Conservation (phyloP, 2,888 invertebrate genomes). For the Nemotelus pantherinus region DNA sequence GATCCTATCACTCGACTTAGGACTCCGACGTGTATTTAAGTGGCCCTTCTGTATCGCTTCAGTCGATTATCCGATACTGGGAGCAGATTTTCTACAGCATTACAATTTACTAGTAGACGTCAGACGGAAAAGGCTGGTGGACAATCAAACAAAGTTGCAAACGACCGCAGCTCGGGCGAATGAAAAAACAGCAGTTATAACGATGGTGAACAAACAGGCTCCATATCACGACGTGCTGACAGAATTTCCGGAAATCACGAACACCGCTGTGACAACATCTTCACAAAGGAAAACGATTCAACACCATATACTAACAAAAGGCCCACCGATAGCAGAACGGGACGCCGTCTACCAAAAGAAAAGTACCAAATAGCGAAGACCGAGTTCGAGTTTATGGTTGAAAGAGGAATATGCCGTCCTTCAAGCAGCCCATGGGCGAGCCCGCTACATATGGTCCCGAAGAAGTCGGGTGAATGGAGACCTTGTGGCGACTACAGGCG, state of each 20-base stretch:
- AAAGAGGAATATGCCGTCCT: constrained; percentile 59
- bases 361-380: too few species aligned
- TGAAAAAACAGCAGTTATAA: not conserved
- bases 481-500: constrained; percentile 58
- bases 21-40: constrained; percentile 6
- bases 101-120: constrained; percentile 44
- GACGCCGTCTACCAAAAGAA: not conserved
- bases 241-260: not conserved
- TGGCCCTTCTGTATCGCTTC: constrained; percentile 25
- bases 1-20: not conserved
- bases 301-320: not conserved
- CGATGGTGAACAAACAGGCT: not conserved
- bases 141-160: not conserved
- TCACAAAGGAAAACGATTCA: not conserved
- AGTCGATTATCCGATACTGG: constrained; percentile 7
- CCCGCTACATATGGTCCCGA: constrained; percentile 58
- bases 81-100: constrained; percentile 46
- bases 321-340: not conserved
- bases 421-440: constrained; percentile 61
- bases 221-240: not conserved
- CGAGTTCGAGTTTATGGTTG: too few species aligned
- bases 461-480: constrained; percentile 55
- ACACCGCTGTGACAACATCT: not conserved
- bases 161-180: constrained; percentile 4
- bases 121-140: constrained; percentile 6